These are phyloP conservation scores for Dastarcus helophoroides DNA, from an alignment of 2,888 invertebrate species.

Conservation along the genomic window DNA sequence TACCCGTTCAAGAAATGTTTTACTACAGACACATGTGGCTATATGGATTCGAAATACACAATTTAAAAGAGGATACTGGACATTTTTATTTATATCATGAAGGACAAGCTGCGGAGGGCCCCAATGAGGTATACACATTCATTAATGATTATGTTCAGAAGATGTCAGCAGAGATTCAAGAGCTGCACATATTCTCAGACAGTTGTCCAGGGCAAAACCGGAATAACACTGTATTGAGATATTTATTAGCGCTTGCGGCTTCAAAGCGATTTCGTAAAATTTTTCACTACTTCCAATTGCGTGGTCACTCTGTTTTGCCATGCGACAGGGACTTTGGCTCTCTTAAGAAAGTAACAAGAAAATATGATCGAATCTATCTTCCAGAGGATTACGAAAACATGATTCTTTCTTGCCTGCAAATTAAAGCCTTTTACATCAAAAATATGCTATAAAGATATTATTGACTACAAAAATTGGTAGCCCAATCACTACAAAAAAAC, in stretches of 20 bases:
- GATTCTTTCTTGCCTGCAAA: constrained; percentile 11
- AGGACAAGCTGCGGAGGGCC: constrained; percentile 15
- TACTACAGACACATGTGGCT: constrained; percentile 18
- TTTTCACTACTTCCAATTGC: constrained; percentile 14
- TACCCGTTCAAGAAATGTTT: constrained; percentile 24
- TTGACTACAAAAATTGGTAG: constrained; percentile 2
- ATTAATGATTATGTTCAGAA: constrained; percentile 14
- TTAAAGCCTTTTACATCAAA: constrained; percentile 11
- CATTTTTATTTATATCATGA: constrained; percentile 14
- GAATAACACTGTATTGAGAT: constrained; percentile 14
- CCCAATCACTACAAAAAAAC: constrained; percentile 8
- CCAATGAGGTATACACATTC: constrained; percentile 16
- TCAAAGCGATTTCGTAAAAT: constrained; percentile 14
- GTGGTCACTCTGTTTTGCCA: constrained; percentile 15
- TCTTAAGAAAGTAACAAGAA: constrained; percentile 12
- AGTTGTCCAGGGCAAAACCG: constrained; percentile 16
- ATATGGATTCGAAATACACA: not conserved
- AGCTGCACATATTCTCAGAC: constrained; percentile 17
- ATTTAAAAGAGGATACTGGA: constrained; percentile 2
- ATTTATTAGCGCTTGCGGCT: constrained; percentile 11
- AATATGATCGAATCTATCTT: constrained; percentile 14
- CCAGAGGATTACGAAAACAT: constrained; percentile 16
- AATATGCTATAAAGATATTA: constrained; percentile 7
- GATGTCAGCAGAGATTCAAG: constrained; percentile 10
- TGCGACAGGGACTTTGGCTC: constrained; percentile 16